Base-by-base conservation (phyloP, 2,797 vertebrate genomes). In the Rhyacichthys aspro region DNA sequence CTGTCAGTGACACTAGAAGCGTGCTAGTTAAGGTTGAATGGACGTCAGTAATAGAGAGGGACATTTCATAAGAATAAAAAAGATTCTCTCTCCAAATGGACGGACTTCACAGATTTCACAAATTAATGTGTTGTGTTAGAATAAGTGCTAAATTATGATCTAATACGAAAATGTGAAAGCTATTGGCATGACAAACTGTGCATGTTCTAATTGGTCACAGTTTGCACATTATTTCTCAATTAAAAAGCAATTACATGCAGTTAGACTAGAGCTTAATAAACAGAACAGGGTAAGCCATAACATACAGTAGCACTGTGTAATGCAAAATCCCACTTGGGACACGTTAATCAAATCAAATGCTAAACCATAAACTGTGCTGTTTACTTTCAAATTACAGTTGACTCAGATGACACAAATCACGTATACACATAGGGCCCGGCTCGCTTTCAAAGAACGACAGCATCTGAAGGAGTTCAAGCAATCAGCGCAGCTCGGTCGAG, bases 301-400 rank as follows among this genome's bases (percentile, higher is more conserved):
- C 12, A 12, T n/a, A 11, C 11, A 45, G 11, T 7, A 11, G 11
- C n/a, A 47, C n/a, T 61, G 32, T 76, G 68, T 62, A 67, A 59
- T 49, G 67, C 63, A 70, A 50, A 64, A 82, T 74, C 50, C 36
- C 56, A 23, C 9, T 36, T 75, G 67, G 55, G 59, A 41, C 36
- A 73, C 49, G 76, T 63, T 76, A 78, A 85, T 85, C 69, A 73
- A 59, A 73, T 82, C 43, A 73, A 70, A 74, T 15, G 19, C 57
- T 67, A 5, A 28, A 67, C 59, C 63, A 55, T 67, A 74, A 64
- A 73, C 48, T 67, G 68, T 49, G 72, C 59, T 76, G 71, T 83
- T 85, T 77, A 69, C 74, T 78, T 83, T 81, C 55, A 82, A 87
- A 87, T 89, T 85, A 76, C 61, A 70, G 62, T 76, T 63, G 56